Evolutionary conservation across 2,113 vertebrate genomes (phyloP).

Genomic region (Nestor notabilis): DNA sequence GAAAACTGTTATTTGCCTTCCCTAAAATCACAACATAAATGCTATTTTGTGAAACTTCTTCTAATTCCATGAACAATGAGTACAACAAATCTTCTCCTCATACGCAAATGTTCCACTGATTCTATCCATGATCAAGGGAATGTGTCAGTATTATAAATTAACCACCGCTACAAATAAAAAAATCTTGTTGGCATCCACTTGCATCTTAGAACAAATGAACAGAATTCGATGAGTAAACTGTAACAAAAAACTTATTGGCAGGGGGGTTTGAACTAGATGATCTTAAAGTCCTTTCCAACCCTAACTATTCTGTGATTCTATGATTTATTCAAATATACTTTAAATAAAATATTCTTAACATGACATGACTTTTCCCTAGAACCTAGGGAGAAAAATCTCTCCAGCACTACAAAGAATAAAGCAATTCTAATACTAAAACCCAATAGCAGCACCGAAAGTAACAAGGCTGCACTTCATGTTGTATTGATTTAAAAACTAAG

Average conservation of each 20-base stretch:
- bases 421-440: not conserved
- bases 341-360: not conserved
- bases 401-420: not conserved
- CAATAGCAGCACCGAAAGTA: not conserved
- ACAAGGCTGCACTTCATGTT: not conserved
- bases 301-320: too few relatives aligned
- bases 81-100: not conserved
- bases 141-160: slow-evolving; percentile 5
- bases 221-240: slow-evolving; percentile 8
- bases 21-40: not conserved
- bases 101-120: slow-evolving; percentile 6
- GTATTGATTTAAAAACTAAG: not conserved
- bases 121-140: not conserved
- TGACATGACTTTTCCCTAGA: not conserved
- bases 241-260: not conserved
- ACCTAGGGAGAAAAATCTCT: not conserved
- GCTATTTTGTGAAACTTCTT: not conserved
- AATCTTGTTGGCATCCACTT: not conserved
- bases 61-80: not conserved
- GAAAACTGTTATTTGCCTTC: not conserved
- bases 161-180: not conserved
- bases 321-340: not conserved
- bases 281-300: too few relatives aligned
- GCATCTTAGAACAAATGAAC: not conserved
- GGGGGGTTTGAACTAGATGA: too few relatives aligned